Percentiles rank a stretch among this genome's conserved stretches.
Evolutionary conservation across 2,113 vertebrate species (phyloP).

Genomic region (Polypterus senegalus): DNA sequence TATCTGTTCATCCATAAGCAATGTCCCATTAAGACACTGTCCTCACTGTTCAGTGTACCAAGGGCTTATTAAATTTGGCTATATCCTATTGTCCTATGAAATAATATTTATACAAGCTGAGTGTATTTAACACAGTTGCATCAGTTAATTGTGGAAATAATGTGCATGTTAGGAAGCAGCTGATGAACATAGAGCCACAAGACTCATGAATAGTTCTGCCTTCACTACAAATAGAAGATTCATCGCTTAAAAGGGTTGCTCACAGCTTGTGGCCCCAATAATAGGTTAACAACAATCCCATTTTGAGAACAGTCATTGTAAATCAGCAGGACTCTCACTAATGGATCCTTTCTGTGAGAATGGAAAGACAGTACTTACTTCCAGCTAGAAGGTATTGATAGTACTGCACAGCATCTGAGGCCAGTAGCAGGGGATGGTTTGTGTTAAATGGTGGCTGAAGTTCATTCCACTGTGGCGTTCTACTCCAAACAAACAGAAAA

Average conservation of each 20-base stretch:
- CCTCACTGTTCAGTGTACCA: no score
- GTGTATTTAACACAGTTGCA: no score
- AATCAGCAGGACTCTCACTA: slow-evolving; percentile 22
- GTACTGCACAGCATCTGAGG: slow-evolving; percentile 86
- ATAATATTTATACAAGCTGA: no score
- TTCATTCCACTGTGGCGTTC: slow-evolving; percentile 96
- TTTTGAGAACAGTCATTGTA: slow-evolving; percentile 22
- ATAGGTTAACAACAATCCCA: slow-evolving; percentile 24
- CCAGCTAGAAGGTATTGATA: slow-evolving; percentile 83
- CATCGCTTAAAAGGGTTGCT: slow-evolving; percentile 15
- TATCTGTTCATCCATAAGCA: slow-evolving; percentile 44
- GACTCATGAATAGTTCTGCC: no score
- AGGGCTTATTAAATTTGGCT: no score
- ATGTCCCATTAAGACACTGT: slow-evolving; percentile 14
- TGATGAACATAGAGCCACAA: no score
- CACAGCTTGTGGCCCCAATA: slow-evolving; percentile 40
- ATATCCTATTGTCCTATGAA: no score
- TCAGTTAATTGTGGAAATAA: no score
- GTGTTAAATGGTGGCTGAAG: slow-evolving; percentile 90
- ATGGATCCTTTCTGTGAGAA: slow-evolving; percentile 9
- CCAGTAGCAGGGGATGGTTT: slow-evolving; percentile 82
- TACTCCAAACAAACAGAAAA: slow-evolving; percentile 38
- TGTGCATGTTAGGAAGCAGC: no score
- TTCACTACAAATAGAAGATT: slow-evolving; percentile 4
- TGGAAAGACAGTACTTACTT: slow-evolving; percentile 53